Evolutionary conservation across 2,888 invertebrate species (phyloP).

Genomic region (Acanthococcus lagerstroemiae): DNA sequence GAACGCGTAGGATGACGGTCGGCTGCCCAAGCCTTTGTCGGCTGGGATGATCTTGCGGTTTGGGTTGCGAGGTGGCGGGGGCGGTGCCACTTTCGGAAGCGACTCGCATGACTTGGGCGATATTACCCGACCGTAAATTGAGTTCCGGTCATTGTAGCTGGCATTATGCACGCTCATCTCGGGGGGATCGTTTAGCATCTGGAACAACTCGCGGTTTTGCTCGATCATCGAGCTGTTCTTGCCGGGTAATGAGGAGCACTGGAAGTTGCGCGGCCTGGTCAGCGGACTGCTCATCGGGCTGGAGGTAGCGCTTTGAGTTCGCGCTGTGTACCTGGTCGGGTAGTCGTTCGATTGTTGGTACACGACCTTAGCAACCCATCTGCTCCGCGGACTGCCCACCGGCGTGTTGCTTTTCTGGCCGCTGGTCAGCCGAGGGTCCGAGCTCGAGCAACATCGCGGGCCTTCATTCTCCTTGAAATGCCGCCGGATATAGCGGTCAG

Average conservation of each 20-base stretch:
- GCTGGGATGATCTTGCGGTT: constrained; percentile 47
- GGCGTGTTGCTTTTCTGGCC: background rate
- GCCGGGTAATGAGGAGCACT: constrained; percentile 11
- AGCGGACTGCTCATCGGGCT: constrained; percentile 20
- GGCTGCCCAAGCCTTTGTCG: background rate
- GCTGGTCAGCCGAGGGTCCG: background rate
- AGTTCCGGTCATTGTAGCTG: background rate
- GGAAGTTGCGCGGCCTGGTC: background rate
- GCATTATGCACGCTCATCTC: background rate
- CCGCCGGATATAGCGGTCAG: constrained; percentile 68
- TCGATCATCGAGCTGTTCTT: background rate
- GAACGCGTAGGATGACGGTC: constrained; percentile 49
- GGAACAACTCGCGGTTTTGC: background rate
- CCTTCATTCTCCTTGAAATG: constrained; percentile 39
- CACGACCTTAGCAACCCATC: constrained; percentile 16
- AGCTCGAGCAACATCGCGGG: background rate
- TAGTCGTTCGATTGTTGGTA: constrained; percentile 22
- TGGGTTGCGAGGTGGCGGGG: constrained; percentile 69
- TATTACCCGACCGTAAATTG: background rate
- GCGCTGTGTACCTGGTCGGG: constrained; percentile 5
- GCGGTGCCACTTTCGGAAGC: constrained; percentile 45
- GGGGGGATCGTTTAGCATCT: background rate
- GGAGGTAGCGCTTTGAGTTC: constrained; percentile 18
- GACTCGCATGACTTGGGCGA: background rate
- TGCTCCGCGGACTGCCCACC: constrained; percentile 4